These are phyloP conservation scores for Dolichallabes microphthalmus DNA, from an alignment of 2,113 vertebrate genomes.

Conservation along the genomic window DNA sequence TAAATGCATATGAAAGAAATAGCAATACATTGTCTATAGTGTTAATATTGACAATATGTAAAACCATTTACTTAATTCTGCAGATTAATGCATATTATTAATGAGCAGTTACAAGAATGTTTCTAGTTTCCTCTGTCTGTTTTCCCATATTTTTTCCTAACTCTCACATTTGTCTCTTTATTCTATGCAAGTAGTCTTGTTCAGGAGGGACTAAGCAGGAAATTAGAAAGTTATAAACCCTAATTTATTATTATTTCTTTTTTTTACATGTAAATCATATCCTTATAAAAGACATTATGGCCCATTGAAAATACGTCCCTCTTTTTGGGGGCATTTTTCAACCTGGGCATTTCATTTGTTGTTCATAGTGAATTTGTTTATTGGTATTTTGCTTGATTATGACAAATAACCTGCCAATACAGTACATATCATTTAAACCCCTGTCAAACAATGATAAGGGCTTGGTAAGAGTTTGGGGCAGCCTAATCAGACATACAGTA, in stretches of 20 bases:
- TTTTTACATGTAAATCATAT: not conserved
- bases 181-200: slow-evolving; percentile 13
- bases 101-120: not conserved
- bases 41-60: not conserved
- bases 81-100: not conserved
- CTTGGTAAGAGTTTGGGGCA: too few species aligned
- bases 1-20: not conserved
- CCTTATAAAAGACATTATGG: not conserved
- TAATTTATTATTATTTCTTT: too few species aligned
- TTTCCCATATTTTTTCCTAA: not conserved
- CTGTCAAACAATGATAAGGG: too few species aligned
- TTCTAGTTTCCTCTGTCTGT: not conserved
- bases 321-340: not conserved
- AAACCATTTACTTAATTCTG: not conserved
- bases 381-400: not conserved
- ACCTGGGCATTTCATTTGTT: not conserved
- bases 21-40: not conserved
- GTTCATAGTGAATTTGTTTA: not conserved
- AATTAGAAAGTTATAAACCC: not conserved
- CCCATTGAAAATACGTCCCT: not conserved
- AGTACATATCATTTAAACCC: not conserved
- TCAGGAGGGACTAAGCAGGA: not conserved
- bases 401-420: not conserved
- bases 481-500: too few species aligned
- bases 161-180: not conserved